phyloP scores from a whole-genome alignment of 53 echinoderm and acorn worm genomes.

The Arbacia lixula region DNA sequence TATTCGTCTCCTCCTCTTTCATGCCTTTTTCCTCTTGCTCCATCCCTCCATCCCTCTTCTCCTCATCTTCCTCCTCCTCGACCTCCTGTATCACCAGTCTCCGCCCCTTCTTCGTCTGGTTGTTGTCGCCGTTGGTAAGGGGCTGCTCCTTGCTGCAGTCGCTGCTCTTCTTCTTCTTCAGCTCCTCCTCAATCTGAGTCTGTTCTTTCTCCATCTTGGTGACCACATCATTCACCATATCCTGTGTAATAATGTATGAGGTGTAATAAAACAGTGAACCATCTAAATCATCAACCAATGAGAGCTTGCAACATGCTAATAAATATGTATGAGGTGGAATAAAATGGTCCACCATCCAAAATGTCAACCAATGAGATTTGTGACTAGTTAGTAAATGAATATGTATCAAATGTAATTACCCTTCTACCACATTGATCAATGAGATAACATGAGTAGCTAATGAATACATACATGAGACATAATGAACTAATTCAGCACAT shows the following conservation, averaged over 20 bases:
- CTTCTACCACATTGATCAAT: too few species aligned
- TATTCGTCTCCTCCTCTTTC: not conserved
- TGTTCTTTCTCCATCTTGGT: constrained; percentile 56
- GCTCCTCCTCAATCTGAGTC: not conserved
- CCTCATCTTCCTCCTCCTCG: constrained; percentile 65
- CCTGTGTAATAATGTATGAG: constrained; percentile 8
- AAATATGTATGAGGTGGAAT: too few species aligned
- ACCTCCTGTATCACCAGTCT: constrained; percentile 91
- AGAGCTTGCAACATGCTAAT: too few species aligned
- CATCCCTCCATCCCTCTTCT: constrained; percentile 56
- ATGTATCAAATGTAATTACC: too few species aligned
- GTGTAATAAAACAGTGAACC: not conserved
- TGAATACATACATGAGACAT: too few species aligned
- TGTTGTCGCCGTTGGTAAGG: constrained; percentile 4
- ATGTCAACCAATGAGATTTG: too few species aligned
- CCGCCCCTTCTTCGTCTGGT: constrained; percentile 55
- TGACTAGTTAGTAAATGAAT: too few species aligned
- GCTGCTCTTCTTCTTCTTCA: not conserved
- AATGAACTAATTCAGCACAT: too few species aligned
- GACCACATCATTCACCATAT: constrained; percentile 58
- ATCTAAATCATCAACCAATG: too few species aligned
- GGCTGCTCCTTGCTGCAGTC: not conserved
- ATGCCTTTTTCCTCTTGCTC: constrained; percentile 33
- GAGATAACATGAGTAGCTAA: too few species aligned
- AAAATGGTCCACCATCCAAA: too few species aligned